Evolutionary conservation across 2,113 vertebrate species (phyloP), one percentile per base, ranked within the genome.

Genomic region (Datnioides undecimradiatus): DNA sequence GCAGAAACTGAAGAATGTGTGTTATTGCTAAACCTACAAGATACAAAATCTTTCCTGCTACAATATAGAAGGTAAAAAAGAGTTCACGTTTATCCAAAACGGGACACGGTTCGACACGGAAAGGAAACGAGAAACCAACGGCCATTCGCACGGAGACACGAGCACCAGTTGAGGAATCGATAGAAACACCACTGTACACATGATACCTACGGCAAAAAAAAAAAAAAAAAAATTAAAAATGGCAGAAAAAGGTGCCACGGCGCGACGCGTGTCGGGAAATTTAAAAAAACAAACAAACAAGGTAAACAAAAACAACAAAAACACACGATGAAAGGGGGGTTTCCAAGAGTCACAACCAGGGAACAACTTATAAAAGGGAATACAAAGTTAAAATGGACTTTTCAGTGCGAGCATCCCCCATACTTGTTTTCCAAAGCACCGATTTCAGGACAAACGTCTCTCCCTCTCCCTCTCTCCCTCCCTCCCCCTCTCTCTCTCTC

Each of bases 21-120:
- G 87, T 95, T 95, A 95, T 95, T 95, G 95, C 94, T 95, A 91
- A 94, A 91, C 86, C 93, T 94, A 94, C 80, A 34, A 86, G 81
- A 88, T 94, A 95, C 69, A 93, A 94, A 95, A 91, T 79, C 80
- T 76, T 80, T 88, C 86, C 87, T 93, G 94, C 93, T 95, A 94
- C 95, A 94, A 73, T 93, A 91, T 81, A 80, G 88, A 86, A 89
- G 91, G 90, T 94, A 91, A 90, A 94, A 92, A 93, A 94, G 86
- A 85, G 90, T 87, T 89, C 72, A 89, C 82, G 58, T 82, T 90
- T 88, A 78, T 93, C 87, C 83, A 78, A 88, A 92, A 85, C 86
- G 52, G 87, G 87, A 89, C 83, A 60, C n/a, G 38, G 54, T 86
- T 64, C 55, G 65, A 71, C 75, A 82, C 43, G 17, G 27, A 59